Percentiles rank a stretch among this genome's conserved stretches.
These are phyloP conservation scores for Toxotes jaculatrix DNA, from an alignment of 2,113 vertebrate species.

Conservation along the genomic window DNA sequence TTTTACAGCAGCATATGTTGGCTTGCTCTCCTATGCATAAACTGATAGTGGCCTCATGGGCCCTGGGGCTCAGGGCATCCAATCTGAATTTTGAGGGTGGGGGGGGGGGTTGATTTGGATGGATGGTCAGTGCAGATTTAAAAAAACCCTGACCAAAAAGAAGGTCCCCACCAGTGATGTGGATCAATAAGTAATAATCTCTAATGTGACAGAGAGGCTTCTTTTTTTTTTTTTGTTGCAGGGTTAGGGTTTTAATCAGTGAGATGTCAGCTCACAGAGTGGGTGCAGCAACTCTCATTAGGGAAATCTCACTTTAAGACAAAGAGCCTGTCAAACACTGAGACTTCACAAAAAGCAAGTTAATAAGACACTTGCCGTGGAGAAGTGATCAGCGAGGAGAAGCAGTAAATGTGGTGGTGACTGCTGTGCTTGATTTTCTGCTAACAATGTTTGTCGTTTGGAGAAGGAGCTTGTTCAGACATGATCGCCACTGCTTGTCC, in stretches of 20 bases:
- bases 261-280: slow-evolving; percentile 38
- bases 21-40: neutral
- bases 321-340: neutral
- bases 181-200: slow-evolving; percentile 77
- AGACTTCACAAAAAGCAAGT: too few species aligned
- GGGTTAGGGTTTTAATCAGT: slow-evolving; percentile 72
- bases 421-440: too few species aligned
- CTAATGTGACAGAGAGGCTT: slow-evolving; percentile 51
- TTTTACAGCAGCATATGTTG: neutral
- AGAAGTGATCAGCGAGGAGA: too few species aligned
- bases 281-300: slow-evolving; percentile 24
- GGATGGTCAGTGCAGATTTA: slow-evolving; percentile 43
- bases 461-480: too few species aligned
- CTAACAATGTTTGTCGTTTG: too few species aligned
- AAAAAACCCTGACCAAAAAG: slow-evolving; percentile 33
- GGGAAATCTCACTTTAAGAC: slow-evolving; percentile 32
- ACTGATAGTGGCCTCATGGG: slow-evolving; percentile 12
- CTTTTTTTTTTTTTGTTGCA: slow-evolving; percentile 39
- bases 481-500: too few species aligned
- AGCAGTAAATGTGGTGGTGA: too few species aligned
- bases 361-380: too few species aligned
- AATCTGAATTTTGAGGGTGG: slow-evolving; percentile 38
- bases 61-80: neutral
- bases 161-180: slow-evolving; percentile 18
- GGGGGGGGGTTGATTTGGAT: slow-evolving; percentile 22